Percentiles rank a stretch among this genome's conserved stretches.
These are phyloP conservation scores for Cordilura impudica DNA, from an alignment of 2,888 invertebrate genomes.

Conservation along the genomic window DNA sequence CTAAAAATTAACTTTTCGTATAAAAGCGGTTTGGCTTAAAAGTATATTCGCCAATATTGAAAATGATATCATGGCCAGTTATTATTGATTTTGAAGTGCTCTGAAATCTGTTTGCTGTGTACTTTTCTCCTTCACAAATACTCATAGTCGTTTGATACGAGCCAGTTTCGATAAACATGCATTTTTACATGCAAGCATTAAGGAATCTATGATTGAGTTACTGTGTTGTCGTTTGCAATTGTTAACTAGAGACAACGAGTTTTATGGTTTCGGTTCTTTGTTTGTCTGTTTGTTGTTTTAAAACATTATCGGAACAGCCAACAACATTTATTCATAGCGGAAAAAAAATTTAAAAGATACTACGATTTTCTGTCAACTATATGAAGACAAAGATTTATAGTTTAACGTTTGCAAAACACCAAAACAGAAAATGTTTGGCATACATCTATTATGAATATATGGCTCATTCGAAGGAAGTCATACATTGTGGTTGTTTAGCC, in stretches of 20 bases:
- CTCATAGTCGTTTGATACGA: too few relatives aligned
- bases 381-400: neutral
- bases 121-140: too few relatives aligned
- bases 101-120: too few relatives aligned
- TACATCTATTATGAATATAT: neutral
- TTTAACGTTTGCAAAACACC: neutral
- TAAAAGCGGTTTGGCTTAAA: too few relatives aligned
- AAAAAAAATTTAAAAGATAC: neutral
- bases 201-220: too few relatives aligned
- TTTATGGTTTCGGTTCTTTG: constrained; percentile 24
- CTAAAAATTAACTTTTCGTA: too few relatives aligned
- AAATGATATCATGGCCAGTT: too few relatives aligned
- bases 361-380: neutral
- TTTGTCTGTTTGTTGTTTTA: constrained; percentile 15
- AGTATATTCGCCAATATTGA: too few relatives aligned
- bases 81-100: too few relatives aligned
- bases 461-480: constrained; percentile 23
- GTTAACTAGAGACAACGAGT: constrained; percentile 46
- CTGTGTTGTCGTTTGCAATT: constrained; percentile 18
- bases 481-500: constrained; percentile 29
- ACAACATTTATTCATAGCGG: neutral
- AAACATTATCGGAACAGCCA: neutral
- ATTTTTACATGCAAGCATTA: too few relatives aligned
- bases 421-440: neutral
- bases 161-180: too few relatives aligned